Evolutionary conservation across 2,888 invertebrate species (phyloP).

Genomic region (Rugalucina vietnamica): DNA sequence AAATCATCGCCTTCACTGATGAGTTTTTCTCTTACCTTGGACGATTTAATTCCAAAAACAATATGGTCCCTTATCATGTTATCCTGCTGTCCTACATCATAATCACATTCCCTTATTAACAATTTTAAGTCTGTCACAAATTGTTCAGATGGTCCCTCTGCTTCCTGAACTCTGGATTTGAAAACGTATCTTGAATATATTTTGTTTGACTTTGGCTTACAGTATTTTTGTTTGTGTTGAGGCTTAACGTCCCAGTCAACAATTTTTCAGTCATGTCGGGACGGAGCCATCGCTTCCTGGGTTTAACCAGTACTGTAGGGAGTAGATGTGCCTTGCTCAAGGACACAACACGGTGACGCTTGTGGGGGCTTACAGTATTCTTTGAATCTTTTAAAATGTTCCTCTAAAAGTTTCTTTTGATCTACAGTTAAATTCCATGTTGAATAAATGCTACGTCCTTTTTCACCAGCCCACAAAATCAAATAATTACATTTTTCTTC

Average conservation of each 20-base stretch:
- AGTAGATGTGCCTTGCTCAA: too few relatives aligned
- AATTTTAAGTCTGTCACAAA: background rate
- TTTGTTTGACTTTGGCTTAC: background rate
- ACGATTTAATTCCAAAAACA: slow-evolving; percentile 38
- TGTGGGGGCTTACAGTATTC: too few relatives aligned
- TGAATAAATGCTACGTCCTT: slow-evolving; percentile 42
- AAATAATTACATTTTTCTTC: slow-evolving; percentile 44
- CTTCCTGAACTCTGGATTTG: background rate
- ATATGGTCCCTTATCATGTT: slow-evolving; percentile 44
- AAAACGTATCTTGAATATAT: background rate
- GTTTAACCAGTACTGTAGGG: too few relatives aligned
- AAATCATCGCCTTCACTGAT: background rate
- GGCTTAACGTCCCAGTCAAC: too few relatives aligned
- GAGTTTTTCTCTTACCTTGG: background rate
- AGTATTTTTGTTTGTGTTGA: too few relatives aligned
- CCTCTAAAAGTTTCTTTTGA: background rate
- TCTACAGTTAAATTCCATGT: slow-evolving; percentile 44
- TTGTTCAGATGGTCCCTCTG: background rate
- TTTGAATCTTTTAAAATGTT: background rate
- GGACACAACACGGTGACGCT: too few relatives aligned
- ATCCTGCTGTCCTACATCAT: slow-evolving; percentile 23
- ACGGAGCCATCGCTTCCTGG: too few relatives aligned
- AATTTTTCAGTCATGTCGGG: too few relatives aligned
- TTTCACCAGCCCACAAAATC: slow-evolving; percentile 51
- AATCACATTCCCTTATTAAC: slow-evolving; percentile 6